Evolutionary conservation across 2,797 vertebrate species (phyloP).

Genomic region (Loriculus beryllinus): DNA sequence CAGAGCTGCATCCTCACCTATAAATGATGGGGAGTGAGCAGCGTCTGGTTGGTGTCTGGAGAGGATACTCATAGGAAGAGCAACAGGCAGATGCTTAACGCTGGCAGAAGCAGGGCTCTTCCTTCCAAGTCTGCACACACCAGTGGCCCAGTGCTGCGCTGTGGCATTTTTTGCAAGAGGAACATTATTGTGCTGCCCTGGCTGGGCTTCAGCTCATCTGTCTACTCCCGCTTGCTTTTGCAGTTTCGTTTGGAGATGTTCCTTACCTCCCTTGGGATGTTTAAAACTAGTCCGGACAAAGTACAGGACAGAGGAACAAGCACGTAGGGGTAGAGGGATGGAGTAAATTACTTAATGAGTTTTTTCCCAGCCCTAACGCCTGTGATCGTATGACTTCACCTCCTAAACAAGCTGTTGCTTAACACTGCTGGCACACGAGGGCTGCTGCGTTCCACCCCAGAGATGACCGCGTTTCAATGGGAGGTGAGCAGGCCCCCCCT

Average conservation of each 20-base stretch:
- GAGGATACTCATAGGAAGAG: neutral
- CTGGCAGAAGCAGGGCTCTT: neutral
- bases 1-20: accelerated
- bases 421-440: constrained; percentile 1
- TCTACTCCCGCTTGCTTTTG: constrained; percentile 7
- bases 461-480: neutral
- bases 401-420: constrained; percentile 53
- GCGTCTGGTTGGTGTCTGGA: accelerated
- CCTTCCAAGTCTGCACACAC: neutral
- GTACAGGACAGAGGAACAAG: constrained; percentile 46
- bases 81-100: neutral
- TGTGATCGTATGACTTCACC: constrained; percentile 57
- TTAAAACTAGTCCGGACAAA: constrained; percentile 59
- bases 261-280: constrained; percentile 49
- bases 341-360: constrained; percentile 53
- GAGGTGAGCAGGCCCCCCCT: constrained; percentile 36
- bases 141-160: neutral
- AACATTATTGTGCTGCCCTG: neutral
- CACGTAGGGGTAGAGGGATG: constrained; percentile 42
- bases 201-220: neutral
- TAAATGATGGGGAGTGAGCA: accelerated
- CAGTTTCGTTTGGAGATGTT: constrained; percentile 50
- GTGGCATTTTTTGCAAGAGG: neutral
- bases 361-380: constrained; percentile 56
- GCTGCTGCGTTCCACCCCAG: neutral